These are phyloP conservation scores for Caenorhabditis sinica DNA, from an alignment of 2,888 invertebrate genomes.

Conservation along the genomic window DNA sequence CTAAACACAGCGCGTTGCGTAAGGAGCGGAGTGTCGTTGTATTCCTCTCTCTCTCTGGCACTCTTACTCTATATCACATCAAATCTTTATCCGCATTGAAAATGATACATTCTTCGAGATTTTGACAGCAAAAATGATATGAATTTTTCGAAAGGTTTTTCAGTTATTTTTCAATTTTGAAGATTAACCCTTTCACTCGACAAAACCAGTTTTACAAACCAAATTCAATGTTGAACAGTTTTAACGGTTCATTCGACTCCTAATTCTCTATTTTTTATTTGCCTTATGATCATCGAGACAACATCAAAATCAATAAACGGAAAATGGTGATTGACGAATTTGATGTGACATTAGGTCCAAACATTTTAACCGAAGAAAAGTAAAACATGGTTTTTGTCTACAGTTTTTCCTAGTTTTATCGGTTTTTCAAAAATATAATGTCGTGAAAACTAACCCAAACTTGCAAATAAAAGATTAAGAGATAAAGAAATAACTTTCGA, in stretches of 20 bases:
- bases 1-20: neutral
- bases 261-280: constrained; percentile 9
- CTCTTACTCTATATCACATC: neutral
- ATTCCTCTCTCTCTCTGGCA: neutral
- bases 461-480: neutral
- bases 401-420: neutral
- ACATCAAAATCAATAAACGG: constrained; percentile 17
- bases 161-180: neutral
- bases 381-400: neutral
- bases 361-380: neutral
- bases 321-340: constrained; percentile 47
- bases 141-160: no score
- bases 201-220: constrained; percentile 19
- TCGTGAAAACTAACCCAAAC: neutral
- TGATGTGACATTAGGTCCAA: constrained; percentile 32
- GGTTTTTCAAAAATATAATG: neutral
- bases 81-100: neutral
- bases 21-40: constrained; percentile 36
- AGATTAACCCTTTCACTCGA: neutral
- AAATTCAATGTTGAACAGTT: constrained; percentile 4
- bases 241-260: constrained; percentile 2
- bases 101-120: neutral
- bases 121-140: no score
- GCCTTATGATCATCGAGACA: neutral
- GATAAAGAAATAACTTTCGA: constrained; percentile 49